phyloP scores from a whole-genome alignment of 2,797 vertebrate species.

The Chrysocyon brachyurus region DNA sequence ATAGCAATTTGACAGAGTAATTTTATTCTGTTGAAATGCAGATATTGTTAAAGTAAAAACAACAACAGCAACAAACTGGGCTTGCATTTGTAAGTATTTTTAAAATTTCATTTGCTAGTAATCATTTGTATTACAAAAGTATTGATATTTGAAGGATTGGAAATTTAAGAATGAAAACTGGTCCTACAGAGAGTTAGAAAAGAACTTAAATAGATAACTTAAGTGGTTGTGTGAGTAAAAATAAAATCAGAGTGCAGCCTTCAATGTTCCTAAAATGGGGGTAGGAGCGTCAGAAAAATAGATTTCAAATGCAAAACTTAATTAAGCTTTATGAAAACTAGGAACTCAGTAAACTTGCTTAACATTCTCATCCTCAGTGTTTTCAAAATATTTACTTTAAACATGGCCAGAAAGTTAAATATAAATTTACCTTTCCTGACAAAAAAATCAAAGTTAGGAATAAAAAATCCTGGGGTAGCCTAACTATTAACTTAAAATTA shows the following conservation, averaged over 20 bases:
- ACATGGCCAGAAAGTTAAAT: neutral
- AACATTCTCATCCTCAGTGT: neutral
- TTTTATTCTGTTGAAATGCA: constrained; percentile 31
- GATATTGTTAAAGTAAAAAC: neutral
- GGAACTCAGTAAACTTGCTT: neutral
- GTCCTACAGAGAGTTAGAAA: neutral
- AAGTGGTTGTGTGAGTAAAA: neutral
- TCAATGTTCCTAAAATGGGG: neutral
- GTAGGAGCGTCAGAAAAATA: neutral
- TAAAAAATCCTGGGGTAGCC: neutral
- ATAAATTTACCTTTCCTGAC: neutral
- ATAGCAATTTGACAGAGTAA: neutral
- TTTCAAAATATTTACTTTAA: constrained; percentile 49
- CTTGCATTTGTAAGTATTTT: neutral
- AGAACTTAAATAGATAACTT: neutral
- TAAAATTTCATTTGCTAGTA: neutral
- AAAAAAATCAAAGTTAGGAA: neutral
- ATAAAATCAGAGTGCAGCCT: neutral
- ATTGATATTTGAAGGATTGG: neutral
- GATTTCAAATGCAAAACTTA: constrained; percentile 35
- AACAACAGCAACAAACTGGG: neutral
- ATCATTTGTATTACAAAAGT: neutral
- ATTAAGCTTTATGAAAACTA: neutral
- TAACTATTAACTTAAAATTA: constrained; percentile 60
- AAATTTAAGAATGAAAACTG: neutral